Conservation (phyloP, 2,888 invertebrate species). For the Cephus runcator region DNA sequence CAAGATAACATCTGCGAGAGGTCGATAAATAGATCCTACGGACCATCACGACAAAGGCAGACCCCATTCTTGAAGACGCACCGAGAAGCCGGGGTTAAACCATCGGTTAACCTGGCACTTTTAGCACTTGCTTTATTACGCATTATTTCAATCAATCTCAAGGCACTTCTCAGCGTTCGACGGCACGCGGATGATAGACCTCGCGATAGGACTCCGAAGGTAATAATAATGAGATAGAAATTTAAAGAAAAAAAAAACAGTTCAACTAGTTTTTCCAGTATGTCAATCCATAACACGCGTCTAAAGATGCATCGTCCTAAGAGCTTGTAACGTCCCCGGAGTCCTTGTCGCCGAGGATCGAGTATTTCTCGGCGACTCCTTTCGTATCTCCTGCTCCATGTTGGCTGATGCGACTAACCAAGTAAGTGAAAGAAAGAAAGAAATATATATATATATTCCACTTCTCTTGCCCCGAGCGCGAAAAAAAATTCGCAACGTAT, state of each 20-base stretch:
- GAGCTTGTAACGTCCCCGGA: background rate
- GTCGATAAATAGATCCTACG: background rate
- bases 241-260: background rate
- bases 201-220: background rate
- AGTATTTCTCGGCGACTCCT: background rate
- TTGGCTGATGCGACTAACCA: background rate
- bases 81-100: slow-evolving; percentile 41
- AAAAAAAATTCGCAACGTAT: slow-evolving; percentile 18
- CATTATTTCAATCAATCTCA: slow-evolving; percentile 46
- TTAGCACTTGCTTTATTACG: slow-evolving; percentile 43
- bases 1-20: background rate
- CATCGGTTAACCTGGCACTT: slow-evolving; percentile 51
- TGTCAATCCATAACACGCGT: background rate
- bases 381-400: background rate
- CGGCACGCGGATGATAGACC: background rate
- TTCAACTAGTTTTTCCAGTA: background rate
- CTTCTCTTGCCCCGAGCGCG: background rate
- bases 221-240: background rate
- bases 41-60: background rate
- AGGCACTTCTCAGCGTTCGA: background rate
- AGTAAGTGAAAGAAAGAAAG: background rate
- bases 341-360: background rate
- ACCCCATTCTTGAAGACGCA: background rate
- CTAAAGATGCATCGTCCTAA: background rate
- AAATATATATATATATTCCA: background rate